Evolutionary conservation across 2,797 vertebrate genomes (phyloP).

Genomic region (Lagorchestes hirsutus): DNA sequence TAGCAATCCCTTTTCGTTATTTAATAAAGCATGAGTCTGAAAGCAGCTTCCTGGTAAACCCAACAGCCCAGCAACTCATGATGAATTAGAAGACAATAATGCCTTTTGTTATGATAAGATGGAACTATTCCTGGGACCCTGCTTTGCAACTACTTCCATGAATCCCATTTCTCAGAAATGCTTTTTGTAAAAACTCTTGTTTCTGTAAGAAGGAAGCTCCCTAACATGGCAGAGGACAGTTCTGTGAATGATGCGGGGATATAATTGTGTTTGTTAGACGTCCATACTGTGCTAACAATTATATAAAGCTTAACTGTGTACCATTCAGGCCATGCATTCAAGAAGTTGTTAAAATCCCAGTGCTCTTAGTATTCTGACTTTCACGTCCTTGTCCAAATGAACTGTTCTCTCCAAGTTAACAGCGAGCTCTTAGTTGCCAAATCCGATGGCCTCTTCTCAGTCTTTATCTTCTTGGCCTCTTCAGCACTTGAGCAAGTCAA

Average conservation of each 20-base stretch:
- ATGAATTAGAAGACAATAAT: neutral
- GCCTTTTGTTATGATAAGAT: neutral
- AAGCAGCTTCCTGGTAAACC: neutral
- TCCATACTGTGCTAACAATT: neutral
- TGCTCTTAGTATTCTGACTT: neutral
- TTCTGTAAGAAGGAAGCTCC: neutral
- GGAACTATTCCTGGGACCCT: neutral
- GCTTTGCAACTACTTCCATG: neutral
- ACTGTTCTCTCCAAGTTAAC: neutral
- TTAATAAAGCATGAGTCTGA: neutral
- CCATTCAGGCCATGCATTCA: neutral
- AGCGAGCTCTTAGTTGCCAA: neutral
- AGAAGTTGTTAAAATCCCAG: neutral
- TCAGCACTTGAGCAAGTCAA: neutral
- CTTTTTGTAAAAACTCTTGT: neutral
- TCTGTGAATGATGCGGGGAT: neutral
- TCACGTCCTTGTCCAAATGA: neutral
- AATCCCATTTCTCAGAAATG: neutral
- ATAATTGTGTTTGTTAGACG: neutral
- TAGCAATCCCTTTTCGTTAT: neutral
- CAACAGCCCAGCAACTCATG: neutral
- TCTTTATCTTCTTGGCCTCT: neutral
- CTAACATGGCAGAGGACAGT: neutral
- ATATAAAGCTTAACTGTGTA: neutral
- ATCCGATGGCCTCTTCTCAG: neutral